A percentile compares a stretch with the other conserved stretches of the same genome.
phyloP scores from a whole-genome alignment of 2,888 invertebrate genomes.

The Julus scandinavius region DNA sequence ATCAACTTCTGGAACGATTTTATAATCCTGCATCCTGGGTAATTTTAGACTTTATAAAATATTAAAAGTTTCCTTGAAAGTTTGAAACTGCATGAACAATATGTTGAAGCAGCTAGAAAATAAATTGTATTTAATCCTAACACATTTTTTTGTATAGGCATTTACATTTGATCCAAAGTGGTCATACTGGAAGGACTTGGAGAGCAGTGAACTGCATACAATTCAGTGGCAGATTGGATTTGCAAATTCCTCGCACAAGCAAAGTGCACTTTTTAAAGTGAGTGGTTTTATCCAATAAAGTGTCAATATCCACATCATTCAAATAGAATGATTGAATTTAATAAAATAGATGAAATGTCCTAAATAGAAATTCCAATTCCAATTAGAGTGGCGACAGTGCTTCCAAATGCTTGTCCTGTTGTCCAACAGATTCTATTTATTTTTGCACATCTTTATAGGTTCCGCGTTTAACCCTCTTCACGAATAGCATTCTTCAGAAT shows the following conservation, averaged over 20 bases:
- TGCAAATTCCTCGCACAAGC: slow-evolving; percentile 41
- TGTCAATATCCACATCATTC: background rate
- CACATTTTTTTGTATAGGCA: background rate
- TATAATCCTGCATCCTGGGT: slow-evolving; percentile 34
- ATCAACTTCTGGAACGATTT: slow-evolving; percentile 12
- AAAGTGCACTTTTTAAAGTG: slow-evolving; percentile 41
- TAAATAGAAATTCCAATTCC: too few species aligned
- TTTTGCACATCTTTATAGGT: background rate
- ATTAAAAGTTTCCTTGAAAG: too few species aligned
- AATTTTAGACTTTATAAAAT: background rate
- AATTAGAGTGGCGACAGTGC: too few species aligned
- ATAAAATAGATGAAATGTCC: too few species aligned
- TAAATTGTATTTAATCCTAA: background rate
- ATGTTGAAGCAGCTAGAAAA: too few species aligned
- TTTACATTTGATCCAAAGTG: slow-evolving; percentile 30
- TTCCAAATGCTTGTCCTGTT: background rate
- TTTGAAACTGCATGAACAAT: too few species aligned
- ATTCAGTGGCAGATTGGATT: slow-evolving; percentile 44
- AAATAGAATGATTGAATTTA: too few species aligned
- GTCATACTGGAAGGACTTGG: slow-evolving; percentile 20
- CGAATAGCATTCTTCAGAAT: slow-evolving; percentile 19
- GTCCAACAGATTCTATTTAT: background rate
- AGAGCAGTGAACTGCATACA: background rate
- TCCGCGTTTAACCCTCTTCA: slow-evolving; percentile 1
- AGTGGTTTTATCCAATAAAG: background rate